phyloP scores from a whole-genome alignment of 2,797 vertebrate genomes.

The Neosalanx taihuensis region DNA sequence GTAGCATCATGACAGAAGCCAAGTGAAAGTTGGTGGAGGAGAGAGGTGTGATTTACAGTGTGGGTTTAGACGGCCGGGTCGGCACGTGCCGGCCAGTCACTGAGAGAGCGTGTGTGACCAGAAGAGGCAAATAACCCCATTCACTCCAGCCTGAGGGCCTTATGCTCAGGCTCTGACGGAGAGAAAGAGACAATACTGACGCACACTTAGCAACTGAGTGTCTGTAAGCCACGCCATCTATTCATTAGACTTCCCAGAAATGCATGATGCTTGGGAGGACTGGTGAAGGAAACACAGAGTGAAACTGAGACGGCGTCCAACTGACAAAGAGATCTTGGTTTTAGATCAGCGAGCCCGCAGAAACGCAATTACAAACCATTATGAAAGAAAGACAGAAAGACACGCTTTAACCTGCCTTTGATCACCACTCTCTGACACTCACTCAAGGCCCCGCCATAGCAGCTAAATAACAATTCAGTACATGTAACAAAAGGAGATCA shows the following conservation, averaged over 20 bases:
- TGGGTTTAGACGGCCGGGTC: not conserved
- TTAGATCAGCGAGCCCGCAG: conserved; percentile 26
- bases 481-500: conserved; percentile 8
- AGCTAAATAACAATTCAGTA: not conserved
- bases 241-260: not conserved
- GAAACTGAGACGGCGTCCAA: not conserved
- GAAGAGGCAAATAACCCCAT: not conserved
- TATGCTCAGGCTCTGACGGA: not conserved
- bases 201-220: not conserved
- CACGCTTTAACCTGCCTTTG: conserved; percentile 3
- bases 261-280: not conserved
- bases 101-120: not conserved
- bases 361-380: conserved; percentile 37
- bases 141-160: not conserved
- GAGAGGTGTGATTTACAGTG: not conserved
- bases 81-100: not conserved
- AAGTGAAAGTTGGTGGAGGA: not conserved
- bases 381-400: conserved; percentile 33
- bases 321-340: conserved; percentile 7
- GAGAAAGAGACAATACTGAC: not conserved
- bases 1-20: conserved; percentile 1
- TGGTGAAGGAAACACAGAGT: not conserved
- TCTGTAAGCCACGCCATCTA: not conserved
- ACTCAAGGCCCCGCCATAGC: conserved; percentile 3
- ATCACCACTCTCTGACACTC: conserved; percentile 3